These are phyloP conservation scores for Mus musculus DNA, from an alignment of 2,113 vertebrate species.

Conservation along the genomic window DNA sequence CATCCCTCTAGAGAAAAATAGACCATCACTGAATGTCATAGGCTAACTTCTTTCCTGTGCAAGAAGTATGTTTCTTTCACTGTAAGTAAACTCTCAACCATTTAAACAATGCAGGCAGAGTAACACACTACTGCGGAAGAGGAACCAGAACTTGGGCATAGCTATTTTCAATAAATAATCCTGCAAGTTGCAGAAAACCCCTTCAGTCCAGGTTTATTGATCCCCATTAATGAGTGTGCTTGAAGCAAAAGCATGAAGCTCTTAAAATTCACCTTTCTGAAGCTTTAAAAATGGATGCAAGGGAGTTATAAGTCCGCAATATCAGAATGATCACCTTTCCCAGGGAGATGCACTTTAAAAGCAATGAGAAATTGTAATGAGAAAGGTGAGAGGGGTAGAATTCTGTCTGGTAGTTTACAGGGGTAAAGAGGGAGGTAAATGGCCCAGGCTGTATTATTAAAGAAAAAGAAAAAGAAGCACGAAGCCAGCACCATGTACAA, in stretches of 20 bases:
- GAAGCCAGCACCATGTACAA: slow-evolving; percentile 11
- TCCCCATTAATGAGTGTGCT: slow-evolving; percentile 71
- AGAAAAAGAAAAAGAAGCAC: slow-evolving; percentile 77
- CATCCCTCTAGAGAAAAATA: slow-evolving; percentile 20
- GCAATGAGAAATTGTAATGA: slow-evolving; percentile 85
- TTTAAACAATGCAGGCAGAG: slow-evolving; percentile 13
- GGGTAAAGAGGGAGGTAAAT: slow-evolving; percentile 82
- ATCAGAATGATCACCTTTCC: slow-evolving; percentile 83
- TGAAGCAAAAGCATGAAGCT: slow-evolving; percentile 68
- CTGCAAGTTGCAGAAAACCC: slow-evolving; percentile 49
- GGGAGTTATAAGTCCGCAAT: slow-evolving; percentile 81
- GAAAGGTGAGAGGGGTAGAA: slow-evolving; percentile 83
- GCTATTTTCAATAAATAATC: slow-evolving; percentile 68
- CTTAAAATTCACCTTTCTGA: slow-evolving; percentile 73
- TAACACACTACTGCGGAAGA: slow-evolving; percentile 36
- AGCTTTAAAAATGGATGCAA: slow-evolving; percentile 56
- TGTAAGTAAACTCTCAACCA: slow-evolving; percentile 31
- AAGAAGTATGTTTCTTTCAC: background rate
- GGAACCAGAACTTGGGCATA: slow-evolving; percentile 53
- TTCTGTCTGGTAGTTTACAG: slow-evolving; percentile 85
- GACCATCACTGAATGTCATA: background rate
- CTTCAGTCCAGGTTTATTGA: slow-evolving; percentile 62
- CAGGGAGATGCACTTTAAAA: slow-evolving; percentile 86
- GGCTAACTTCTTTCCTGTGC: background rate
- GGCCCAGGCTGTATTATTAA: slow-evolving; percentile 78